A percentile compares a stretch with the other conserved stretches of the same genome.
These are phyloP conservation scores for Drosophila kanekoi DNA, from an alignment of 2,888 invertebrate genomes.

Conservation along the genomic window DNA sequence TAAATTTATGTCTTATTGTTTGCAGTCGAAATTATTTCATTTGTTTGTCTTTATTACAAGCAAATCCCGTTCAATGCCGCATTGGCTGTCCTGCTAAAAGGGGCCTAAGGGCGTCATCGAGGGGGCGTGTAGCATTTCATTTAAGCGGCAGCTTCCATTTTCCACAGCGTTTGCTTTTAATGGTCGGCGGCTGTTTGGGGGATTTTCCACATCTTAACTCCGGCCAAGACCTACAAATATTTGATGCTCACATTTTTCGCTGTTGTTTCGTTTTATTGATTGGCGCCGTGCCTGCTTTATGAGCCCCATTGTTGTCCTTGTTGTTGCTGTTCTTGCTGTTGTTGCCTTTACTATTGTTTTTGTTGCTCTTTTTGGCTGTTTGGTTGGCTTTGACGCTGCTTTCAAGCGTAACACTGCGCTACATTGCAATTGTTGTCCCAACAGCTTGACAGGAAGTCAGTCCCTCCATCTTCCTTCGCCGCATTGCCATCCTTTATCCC, in stretches of 20 bases:
- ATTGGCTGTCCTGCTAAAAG: slow-evolving; percentile 14
- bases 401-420: slow-evolving; percentile 54
- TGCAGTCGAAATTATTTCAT: slow-evolving; percentile 81
- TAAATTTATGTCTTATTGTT: slow-evolving; percentile 83
- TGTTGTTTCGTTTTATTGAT: slow-evolving; percentile 74
- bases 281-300: slow-evolving; percentile 74
- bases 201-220: slow-evolving; percentile 81
- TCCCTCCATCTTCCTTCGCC: slow-evolving; percentile 4
- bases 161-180: slow-evolving; percentile 80
- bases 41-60: slow-evolving; percentile 80
- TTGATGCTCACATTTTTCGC: slow-evolving; percentile 72
- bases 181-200: slow-evolving; percentile 65
- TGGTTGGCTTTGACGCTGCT: slow-evolving; percentile 37
- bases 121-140: slow-evolving; percentile 36
- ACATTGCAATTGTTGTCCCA: slow-evolving; percentile 61
- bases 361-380: slow-evolving; percentile 33
- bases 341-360: slow-evolving; percentile 28
- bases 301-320: slow-evolving; percentile 32
- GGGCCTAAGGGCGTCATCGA: not conserved
- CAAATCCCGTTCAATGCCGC: slow-evolving; percentile 73
- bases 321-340: slow-evolving; percentile 10
- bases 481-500: slow-evolving; percentile 1
- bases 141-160: slow-evolving; percentile 54
- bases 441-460: slow-evolving; percentile 28
- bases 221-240: slow-evolving; percentile 77